Conservation (phyloP, 2,113 vertebrate genomes). For the Pachypanchax playfairii region DNA sequence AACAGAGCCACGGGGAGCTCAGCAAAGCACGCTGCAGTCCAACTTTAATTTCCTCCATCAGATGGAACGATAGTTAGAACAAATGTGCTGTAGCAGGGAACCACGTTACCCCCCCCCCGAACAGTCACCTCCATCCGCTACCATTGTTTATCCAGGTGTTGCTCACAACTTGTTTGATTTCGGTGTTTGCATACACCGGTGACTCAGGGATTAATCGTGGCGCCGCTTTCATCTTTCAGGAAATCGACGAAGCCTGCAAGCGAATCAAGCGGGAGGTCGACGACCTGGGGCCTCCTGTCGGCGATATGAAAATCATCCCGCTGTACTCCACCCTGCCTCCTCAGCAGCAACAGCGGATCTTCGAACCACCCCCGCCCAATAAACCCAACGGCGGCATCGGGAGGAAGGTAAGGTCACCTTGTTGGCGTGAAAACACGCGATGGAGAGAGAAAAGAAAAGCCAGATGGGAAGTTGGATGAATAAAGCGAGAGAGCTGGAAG, state of each 20-base stretch:
- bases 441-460: constrained; percentile 23
- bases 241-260: constrained; percentile 98
- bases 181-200: constrained; percentile 24
- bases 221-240: constrained; percentile 77
- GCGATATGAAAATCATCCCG: constrained; percentile 98
- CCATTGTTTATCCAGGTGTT: constrained; percentile 61
- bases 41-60: constrained; percentile 80
- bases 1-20: constrained; percentile 77
- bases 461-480: constrained; percentile 58
- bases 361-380: constrained; percentile 94
- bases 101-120: constrained; percentile 19
- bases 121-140: constrained; percentile 13
- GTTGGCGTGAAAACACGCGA: constrained; percentile 28
- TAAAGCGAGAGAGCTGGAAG: constrained; percentile 50
- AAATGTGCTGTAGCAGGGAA: constrained; percentile 74
- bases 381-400: constrained; percentile 93
- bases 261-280: constrained; percentile 97
- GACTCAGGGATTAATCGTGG: constrained; percentile 36
- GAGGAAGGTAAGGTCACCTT: constrained; percentile 85
- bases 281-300: constrained; percentile 93
- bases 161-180: constrained; percentile 34
- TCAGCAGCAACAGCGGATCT: constrained; percentile 95
- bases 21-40: constrained; percentile 70
- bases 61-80: constrained; percentile 75
- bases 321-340: constrained; percentile 96